Evolutionary conservation across 2,797 vertebrate genomes (phyloP), one percentile per base, ranked within the genome.

Genomic region (Helarctos malayanus): DNA sequence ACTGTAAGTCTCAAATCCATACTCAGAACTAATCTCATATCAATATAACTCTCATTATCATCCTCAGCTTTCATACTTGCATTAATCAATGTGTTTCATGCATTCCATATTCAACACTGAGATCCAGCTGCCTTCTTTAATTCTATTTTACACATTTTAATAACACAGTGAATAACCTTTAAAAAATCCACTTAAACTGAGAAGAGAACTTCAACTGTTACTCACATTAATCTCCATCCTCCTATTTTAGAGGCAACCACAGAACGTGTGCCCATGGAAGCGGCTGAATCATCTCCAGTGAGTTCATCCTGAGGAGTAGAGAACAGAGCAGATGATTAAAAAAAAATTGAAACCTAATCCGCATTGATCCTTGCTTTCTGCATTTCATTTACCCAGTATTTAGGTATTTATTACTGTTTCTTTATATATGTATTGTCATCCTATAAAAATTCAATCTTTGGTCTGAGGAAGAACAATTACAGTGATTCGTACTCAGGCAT

Each of bases 251-350:
- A 69, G 25, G 27, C 7, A 35, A 18, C 27, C 18, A 4, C 8
- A 41, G 61, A 38, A 29, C 38, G 13, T 0, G 0, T 1, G 4
- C 3, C 23, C 63, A 2, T 0, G n/a, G 56, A 32, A 25, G 18
- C n/a, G 0, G 0, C 9, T 6, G 23, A 25, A 56, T n/a, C 41
- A 16, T 4, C 32, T 12, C 0, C 0, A 2, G 8, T 0, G 13
- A 0, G 5, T 35, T 35, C 29, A 35, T 41, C 68, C 87, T 56
- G 56, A 29, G 47, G 32, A 21, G 35, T 0, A 21, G 15, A 32
- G 35, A 18, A 27, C 83, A 71, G 29, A 63, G 69, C 12, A 9
- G 2, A 63, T 4, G 54, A 25, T 9, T 68, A 41, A 9, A 59
- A 49, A 41, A 32, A 35, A 3, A 27, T 7, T 1, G 21, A 32